Conservation (phyloP, 2,797 vertebrate genomes). For the Salarias fasciatus region DNA sequence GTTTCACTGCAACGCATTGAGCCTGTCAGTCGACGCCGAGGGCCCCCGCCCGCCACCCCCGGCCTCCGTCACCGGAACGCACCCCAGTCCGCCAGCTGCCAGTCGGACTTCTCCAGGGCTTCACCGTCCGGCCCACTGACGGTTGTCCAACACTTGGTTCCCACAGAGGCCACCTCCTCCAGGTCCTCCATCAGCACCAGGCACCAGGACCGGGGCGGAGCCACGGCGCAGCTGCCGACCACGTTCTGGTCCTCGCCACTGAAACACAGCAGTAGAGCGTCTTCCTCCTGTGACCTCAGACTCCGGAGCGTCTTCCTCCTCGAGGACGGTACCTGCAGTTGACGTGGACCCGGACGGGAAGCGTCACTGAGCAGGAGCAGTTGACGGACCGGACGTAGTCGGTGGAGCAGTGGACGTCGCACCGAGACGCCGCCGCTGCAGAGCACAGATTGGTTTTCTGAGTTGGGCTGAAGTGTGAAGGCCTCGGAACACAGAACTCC, state of each 20-base stretch:
- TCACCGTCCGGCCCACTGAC: not conserved
- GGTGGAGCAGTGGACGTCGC: constrained; percentile 74
- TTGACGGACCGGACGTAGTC: constrained; percentile 66
- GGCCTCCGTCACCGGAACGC: constrained; percentile 13
- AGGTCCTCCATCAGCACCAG: constrained; percentile 20
- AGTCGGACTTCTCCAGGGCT: constrained; percentile 17
- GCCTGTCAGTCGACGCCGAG: too few species aligned
- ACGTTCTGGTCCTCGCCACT: constrained; percentile 10
- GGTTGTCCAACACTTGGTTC: constrained; percentile 47
- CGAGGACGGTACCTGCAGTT: constrained; percentile 68
- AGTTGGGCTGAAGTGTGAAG: too few species aligned
- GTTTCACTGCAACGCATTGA: constrained; percentile 70
- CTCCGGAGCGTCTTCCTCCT: too few species aligned
- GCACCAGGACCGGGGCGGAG: constrained; percentile 69
- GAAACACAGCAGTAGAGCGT: not conserved
- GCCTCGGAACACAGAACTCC: too few species aligned
- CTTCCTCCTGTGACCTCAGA: too few species aligned
- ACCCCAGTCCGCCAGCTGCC: constrained; percentile 55
- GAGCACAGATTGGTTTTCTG: too few species aligned
- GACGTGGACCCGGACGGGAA: constrained; percentile 47
- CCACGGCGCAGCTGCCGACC: constrained; percentile 57
- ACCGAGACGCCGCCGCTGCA: constrained; percentile 57
- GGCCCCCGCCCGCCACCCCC: too few species aligned
- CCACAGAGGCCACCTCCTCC: fast-evolving
- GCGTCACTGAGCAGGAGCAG: constrained; percentile 67